These are phyloP conservation scores for Stegana nigrithorax DNA, from an alignment of 2,888 invertebrate species.

Conservation along the genomic window DNA sequence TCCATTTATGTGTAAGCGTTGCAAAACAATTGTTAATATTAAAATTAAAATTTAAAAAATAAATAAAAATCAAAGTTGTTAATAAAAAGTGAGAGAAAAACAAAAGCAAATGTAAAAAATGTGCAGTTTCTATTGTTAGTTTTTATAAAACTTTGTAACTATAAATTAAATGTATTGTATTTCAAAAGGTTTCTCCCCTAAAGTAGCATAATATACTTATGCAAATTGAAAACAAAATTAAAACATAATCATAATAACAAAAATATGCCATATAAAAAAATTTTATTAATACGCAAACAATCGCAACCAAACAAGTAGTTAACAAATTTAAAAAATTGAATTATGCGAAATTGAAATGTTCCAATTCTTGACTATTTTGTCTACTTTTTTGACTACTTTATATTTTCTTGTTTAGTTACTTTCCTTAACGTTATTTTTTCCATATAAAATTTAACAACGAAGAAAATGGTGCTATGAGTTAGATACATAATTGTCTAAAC, in stretches of 20 bases:
- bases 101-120: background rate
- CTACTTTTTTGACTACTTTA: background rate
- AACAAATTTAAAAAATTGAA: background rate
- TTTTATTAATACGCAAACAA: slow-evolving; percentile 11
- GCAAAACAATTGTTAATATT: slow-evolving; percentile 15
- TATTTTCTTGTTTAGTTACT: background rate
- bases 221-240: slow-evolving; percentile 6
- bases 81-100: background rate
- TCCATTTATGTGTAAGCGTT: slow-evolving; percentile 1
- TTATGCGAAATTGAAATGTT: background rate
- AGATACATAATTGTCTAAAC: slow-evolving; percentile 11
- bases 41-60: slow-evolving; percentile 16
- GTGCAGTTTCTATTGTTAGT: slow-evolving; percentile 25
- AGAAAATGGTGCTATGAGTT: slow-evolving; percentile 62
- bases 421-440: background rate
- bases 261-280: slow-evolving; percentile 1
- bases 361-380: background rate
- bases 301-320: background rate
- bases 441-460: slow-evolving; percentile 46
- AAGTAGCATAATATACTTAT: background rate
- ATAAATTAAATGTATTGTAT: slow-evolving; percentile 16
- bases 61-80: slow-evolving; percentile 8
- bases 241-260: slow-evolving; percentile 33
- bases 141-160: slow-evolving; percentile 23
- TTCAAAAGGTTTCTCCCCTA: slow-evolving; percentile 22